Evolutionary conservation across 2,888 invertebrate genomes (phyloP).

Genomic region (Odontocolon sp.): DNA sequence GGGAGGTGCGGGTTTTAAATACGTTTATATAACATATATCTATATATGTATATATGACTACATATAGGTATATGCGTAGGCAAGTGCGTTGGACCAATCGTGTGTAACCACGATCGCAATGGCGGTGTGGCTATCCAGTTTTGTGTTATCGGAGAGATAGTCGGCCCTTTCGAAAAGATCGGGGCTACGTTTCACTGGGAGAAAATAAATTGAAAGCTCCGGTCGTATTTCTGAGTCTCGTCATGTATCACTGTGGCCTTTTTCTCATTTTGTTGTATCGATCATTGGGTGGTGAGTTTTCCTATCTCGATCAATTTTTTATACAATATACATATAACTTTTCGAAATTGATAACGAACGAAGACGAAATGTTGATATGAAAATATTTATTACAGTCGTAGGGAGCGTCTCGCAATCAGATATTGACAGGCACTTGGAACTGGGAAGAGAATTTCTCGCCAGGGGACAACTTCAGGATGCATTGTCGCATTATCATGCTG

Average conservation of each 20-base stretch:
- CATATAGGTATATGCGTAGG: too few species aligned
- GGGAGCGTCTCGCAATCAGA: conserved; percentile 88
- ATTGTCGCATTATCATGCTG: conserved; percentile 97
- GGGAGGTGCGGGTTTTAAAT: too few species aligned
- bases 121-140: conserved; percentile 75
- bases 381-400: conserved; percentile 83
- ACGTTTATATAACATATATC: too few species aligned
- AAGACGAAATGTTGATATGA: conserved; percentile 12
- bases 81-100: conserved; percentile 81
- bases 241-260: conserved; percentile 76
- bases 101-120: conserved; percentile 81
- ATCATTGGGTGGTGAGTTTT: conserved; percentile 74
- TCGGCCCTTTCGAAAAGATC: conserved; percentile 56
- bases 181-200: conserved; percentile 35
- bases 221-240: conserved; percentile 50
- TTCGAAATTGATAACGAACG: too few species aligned
- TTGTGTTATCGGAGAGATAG: conserved; percentile 74
- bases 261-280: conserved; percentile 75
- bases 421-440: conserved; percentile 95
- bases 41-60: too few species aligned
- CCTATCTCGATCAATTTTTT: conserved; percentile 22
- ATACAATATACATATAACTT: not conserved
- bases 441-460: conserved; percentile 95
- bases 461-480: conserved; percentile 98
- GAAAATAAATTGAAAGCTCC: conserved; percentile 35